Evolutionary conservation across 2,113 vertebrate genomes (phyloP).

Genomic region (Oxyruncus cristatus): DNA sequence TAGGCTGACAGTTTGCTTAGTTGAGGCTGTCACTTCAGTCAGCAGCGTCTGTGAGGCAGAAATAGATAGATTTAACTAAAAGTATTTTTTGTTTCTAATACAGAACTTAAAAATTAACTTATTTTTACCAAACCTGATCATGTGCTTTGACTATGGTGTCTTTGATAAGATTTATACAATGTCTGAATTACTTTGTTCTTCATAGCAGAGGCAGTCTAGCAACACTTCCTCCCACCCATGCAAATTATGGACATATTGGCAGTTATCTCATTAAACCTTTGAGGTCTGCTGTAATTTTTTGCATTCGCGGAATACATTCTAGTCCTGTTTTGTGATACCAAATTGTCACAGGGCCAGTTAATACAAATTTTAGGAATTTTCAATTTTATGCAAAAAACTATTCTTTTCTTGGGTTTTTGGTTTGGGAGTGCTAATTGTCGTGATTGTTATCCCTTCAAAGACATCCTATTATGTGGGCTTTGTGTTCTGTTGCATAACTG

Average conservation of each 20-base stretch:
- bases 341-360: background rate
- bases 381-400: background rate
- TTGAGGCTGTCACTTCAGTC: background rate
- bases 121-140: background rate
- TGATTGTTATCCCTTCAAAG: background rate
- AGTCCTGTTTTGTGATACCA: background rate
- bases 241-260: background rate
- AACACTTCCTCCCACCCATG: background rate
- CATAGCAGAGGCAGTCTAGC: background rate
- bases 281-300: background rate
- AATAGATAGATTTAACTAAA: background rate
- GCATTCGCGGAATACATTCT: background rate
- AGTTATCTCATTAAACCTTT: background rate
- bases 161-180: background rate
- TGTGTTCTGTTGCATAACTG: background rate
- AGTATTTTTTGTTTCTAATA: background rate
- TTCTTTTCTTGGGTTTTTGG: background rate
- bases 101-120: background rate
- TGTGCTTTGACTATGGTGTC: background rate
- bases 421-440: background rate
- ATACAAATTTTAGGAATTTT: background rate
- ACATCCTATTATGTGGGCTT: background rate
- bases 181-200: background rate
- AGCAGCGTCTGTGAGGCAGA: background rate
- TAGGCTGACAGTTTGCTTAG: background rate